Evolutionary conservation across 2,797 vertebrate species (phyloP), one percentile per base, ranked within the genome.

Genomic region (Valencia hispanica): DNA sequence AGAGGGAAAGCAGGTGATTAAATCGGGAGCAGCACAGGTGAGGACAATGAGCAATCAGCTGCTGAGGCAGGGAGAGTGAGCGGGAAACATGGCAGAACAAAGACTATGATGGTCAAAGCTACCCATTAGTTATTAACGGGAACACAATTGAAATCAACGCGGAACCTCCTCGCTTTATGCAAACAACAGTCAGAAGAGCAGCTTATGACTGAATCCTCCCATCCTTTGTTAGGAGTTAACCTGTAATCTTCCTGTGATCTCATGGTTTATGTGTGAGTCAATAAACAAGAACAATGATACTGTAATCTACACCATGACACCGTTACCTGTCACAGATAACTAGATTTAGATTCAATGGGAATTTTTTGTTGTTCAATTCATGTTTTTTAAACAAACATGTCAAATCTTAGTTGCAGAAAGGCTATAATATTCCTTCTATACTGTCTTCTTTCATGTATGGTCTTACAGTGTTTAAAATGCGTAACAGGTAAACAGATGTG

Each of bases 401-500:
- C 34, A 15, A 39, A 65, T 25, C 61, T 63, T 18, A 61, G 59
- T 22, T 4, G 9, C 57, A 20, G 57, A 61, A 2, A 48, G 47
- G 17, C 17, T 5, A 51, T 8, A 51, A 22, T 22, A 51, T 22
- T 51, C 25, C 1, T 41, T n/a, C 25, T 3, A 55, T 2, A 63
- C 47, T 68, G 9, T 36, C 74, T 68, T 53, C 22, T 51, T 10
- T 1, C 61, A 8, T 0, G 12, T 77, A 75, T 78, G 68, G 68
- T 69, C 65, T 45, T 17, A 36, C 17, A 30, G 73, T 41, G 14
- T 45, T 5, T 4, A 73, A 36, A 27, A 43, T n/a, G n/a, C 18
- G 17, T 41, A 27, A 68, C 47, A 55, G 73, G 48, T 39, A n/a
- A 51, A 70, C 77, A 27, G 70, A 30, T 59, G 57, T 45, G 80